A percentile compares a stretch with the other conserved stretches of the same genome.
Evolutionary conservation across 1,140 invertebrate genomes (phyloP).

Genomic region (Drosophila persimilis): DNA sequence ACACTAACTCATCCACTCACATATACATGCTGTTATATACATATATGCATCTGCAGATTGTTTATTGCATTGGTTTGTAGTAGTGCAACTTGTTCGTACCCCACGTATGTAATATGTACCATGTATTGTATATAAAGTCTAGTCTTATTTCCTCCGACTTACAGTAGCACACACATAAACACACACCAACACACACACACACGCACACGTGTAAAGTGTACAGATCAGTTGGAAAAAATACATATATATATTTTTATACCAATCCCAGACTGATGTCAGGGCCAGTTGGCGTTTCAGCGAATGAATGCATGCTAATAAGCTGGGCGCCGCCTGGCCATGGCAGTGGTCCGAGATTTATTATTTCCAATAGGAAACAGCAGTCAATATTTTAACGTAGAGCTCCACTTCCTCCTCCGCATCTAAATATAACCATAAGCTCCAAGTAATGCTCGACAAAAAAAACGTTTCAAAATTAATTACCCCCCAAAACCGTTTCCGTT

Average conservation of each 20-base stretch:
- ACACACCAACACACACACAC: conserved; percentile 7
- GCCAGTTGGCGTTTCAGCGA: conserved; percentile 8
- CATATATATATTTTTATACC: conserved; percentile 11
- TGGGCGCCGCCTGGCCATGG: background rate
- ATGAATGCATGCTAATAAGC: background rate
- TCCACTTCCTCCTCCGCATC: conserved; percentile 45
- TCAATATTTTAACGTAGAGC: conserved; percentile 21
- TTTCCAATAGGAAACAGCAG: conserved; percentile 22
- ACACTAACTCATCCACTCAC: conserved; percentile 3
- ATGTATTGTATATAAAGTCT: conserved; percentile 50
- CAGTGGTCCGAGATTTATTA: background rate
- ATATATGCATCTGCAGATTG: conserved; percentile 23
- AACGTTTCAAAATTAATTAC: no score
- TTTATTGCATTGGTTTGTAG: conserved; percentile 32
- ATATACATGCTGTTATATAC: conserved; percentile 32
- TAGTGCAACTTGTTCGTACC: conserved; percentile 38
- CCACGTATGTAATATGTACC: conserved; percentile 14
- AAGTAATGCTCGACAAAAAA: no score
- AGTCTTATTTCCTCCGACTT: conserved; percentile 15
- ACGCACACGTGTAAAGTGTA: conserved; percentile 30
- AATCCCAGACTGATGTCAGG: conserved; percentile 3
- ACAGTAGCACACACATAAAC: conserved; percentile 3
- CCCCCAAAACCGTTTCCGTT: background rate
- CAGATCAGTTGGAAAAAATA: conserved; percentile 38
- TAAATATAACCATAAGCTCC: conserved; percentile 32